phyloP scores from a whole-genome alignment of 2,888 invertebrate genomes.

The Xiphydria camelus region DNA sequence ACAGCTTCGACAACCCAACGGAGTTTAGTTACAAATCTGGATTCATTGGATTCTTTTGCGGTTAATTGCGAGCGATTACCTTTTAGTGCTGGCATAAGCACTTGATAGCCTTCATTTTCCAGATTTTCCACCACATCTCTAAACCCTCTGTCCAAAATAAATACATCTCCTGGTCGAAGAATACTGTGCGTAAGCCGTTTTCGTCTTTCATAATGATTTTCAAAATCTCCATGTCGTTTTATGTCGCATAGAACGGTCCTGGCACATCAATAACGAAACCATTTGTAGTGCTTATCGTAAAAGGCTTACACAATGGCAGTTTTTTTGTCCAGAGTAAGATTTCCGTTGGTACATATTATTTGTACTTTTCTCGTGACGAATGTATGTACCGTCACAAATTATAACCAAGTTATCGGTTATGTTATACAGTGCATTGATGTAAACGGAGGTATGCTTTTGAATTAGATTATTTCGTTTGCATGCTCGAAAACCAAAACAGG shows the following conservation, averaged over 20 bases:
- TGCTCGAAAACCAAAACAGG: constrained; percentile 20
- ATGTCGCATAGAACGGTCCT: constrained; percentile 20
- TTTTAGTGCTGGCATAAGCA: constrained; percentile 32
- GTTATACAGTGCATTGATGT: constrained; percentile 19
- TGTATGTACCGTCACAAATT: constrained; percentile 17
- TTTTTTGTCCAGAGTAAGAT: constrained; percentile 25
- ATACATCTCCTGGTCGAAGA: constrained; percentile 20
- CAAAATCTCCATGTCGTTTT: constrained; percentile 26
- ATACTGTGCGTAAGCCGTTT: too few species aligned
- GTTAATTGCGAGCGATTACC: constrained; percentile 21
- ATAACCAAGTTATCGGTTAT: constrained; percentile 9
- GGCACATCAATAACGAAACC: constrained; percentile 20
- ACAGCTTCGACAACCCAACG: constrained; percentile 24
- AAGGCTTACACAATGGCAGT: constrained; percentile 21
- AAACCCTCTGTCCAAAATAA: constrained; percentile 28
- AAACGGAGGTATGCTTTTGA: constrained; percentile 16
- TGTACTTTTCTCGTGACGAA: constrained; percentile 10
- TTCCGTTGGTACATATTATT: constrained; percentile 13
- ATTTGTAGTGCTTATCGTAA: constrained; percentile 24
- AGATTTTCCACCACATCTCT: constrained; percentile 16
- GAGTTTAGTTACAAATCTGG: constrained; percentile 19
- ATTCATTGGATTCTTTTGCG: constrained; percentile 13
- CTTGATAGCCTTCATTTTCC: constrained; percentile 14
- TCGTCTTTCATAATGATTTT: constrained; percentile 19
- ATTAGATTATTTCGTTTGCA: constrained; percentile 22